Conservation (phyloP, 2,797 vertebrate species). For the Pitangus sulphuratus region DNA sequence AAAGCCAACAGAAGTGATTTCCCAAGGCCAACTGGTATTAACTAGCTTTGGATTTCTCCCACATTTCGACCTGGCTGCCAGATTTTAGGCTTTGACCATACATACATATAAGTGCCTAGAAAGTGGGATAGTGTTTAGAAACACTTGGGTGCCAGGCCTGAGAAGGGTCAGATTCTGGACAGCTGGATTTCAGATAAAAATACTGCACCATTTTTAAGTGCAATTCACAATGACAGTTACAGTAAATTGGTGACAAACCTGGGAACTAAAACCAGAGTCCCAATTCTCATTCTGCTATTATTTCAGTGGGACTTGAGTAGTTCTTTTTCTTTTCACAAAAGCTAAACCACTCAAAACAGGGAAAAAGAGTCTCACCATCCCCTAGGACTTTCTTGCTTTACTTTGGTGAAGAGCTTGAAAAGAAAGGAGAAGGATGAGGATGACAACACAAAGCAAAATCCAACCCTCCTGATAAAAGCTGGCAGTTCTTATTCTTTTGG, state of each 20-base stretch:
- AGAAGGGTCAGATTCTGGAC: background rate
- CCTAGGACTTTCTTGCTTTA: background rate
- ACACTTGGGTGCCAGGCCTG: background rate
- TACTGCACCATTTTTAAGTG: background rate
- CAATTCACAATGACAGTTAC: background rate
- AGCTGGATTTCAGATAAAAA: background rate
- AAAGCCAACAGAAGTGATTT: slow-evolving; percentile 12
- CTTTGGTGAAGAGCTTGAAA: background rate
- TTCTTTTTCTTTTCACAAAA: background rate
- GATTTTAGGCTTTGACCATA: background rate
- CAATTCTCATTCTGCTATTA: background rate
- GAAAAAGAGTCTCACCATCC: background rate
- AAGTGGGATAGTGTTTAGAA: background rate
- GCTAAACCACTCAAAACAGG: background rate
- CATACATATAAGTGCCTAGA: background rate
- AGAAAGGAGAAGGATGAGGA: background rate
- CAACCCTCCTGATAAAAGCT: background rate
- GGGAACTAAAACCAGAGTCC: background rate
- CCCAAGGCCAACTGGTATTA: slow-evolving; percentile 1
- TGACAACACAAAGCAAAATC: background rate
- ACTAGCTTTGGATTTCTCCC: background rate
- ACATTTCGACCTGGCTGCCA: background rate
- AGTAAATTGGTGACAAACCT: background rate
- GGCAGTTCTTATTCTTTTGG: background rate
- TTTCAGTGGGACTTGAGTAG: background rate